These are phyloP conservation scores for Sitophilus oryzae DNA, from an alignment of 1,140 invertebrate species.

Conservation along the genomic window DNA sequence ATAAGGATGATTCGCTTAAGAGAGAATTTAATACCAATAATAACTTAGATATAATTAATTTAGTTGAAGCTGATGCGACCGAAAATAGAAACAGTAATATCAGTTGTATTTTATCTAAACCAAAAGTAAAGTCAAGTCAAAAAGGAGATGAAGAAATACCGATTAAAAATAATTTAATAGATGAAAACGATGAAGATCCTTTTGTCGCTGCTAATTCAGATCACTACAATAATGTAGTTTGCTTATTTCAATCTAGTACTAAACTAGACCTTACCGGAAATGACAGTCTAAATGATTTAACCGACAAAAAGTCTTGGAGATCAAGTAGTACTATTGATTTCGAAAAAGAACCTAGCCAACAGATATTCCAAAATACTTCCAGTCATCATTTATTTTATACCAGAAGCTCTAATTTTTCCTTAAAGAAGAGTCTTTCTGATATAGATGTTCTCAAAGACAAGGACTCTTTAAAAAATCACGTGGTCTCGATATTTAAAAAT, in stretches of 20 bases:
- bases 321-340: background rate
- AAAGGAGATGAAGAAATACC: no score
- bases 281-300: constrained; percentile 7
- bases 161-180: no score
- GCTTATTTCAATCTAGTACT: constrained; percentile 9
- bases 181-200: background rate
- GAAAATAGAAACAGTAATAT: no score
- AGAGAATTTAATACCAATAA: no score
- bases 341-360: background rate
- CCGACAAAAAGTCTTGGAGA: constrained; percentile 9
- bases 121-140: no score
- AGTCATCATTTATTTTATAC: background rate
- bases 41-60: no score
- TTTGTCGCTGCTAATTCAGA: background rate
- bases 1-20: no score
- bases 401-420: background rate
- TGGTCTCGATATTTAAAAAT: constrained; percentile 1
- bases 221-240: constrained; percentile 4
- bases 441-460: background rate
- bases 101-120: no score
- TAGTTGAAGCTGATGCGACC: no score
- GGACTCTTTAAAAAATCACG: background rate
- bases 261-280: constrained; percentile 4
- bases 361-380: background rate
- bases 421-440: constrained; percentile 16